Evolutionary conservation across 2,888 invertebrate genomes (phyloP), one percentile per base, ranked within the genome.

Genomic region (Carcina quercana): DNA sequence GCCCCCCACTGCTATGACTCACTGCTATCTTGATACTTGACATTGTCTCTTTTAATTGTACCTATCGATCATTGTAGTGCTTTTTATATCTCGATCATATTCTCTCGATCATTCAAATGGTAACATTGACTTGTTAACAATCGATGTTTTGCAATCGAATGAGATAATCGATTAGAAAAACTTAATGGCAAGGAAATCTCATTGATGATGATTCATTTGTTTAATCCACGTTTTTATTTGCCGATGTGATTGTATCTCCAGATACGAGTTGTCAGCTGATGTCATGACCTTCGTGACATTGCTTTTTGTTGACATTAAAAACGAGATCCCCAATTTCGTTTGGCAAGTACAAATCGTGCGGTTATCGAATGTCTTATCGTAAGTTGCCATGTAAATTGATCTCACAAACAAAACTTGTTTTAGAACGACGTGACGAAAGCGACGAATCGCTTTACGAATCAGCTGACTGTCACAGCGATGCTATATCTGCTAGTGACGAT

Each of bases 401-500:
- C 46, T 46, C 49, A 64, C 74, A 83, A n/a, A n/a, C n/a, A n/a
- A n/a, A n/a, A n/a, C n/a, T n/a, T n/a, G n/a, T n/a, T n/a, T n/a
- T n/a, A n/a, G 83, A 83, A 35, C 60, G 83, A 34, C 62, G 83
- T 39, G 82, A 80, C 53, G 83, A 80, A 55, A 83, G 83, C 54
- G 83, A 83, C 50, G 83, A 83, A 43, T 82, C 82, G 6, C 50
- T 83, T 24, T 83, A 83, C 59, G 83, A 83, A 47, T 83, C 83
- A 12, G 83, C 82, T 3, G 83, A 83, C 36, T 73, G 82, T 19
- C 80, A 82, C 45, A 80, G 80, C 38, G 83, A 84, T 38, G 66
- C 67, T 5, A 74, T 82, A 37, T 80, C 80, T 1, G 80, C 78
- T 12, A 82, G 82, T 35, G 82, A 83, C 32, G 79, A 80, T 30